Conservation (phyloP, 2,888 invertebrate species). For the Scaptomyza polygonia region DNA sequence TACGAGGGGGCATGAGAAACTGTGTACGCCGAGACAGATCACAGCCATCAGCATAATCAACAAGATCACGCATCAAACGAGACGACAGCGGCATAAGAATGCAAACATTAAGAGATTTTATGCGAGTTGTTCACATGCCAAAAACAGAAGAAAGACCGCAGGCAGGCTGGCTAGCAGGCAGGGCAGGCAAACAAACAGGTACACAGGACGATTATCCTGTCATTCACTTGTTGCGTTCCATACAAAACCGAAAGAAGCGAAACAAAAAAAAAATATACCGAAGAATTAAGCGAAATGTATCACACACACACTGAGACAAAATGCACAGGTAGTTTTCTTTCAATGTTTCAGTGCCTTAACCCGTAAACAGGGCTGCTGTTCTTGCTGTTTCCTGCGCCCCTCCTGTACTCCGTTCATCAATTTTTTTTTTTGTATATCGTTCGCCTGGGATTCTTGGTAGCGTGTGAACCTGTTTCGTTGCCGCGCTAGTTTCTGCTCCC, state of each 20-base stretch:
- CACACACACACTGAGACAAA: constrained; percentile 29
- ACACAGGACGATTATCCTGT: constrained; percentile 79
- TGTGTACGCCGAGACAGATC: constrained; percentile 33
- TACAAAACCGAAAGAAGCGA: constrained; percentile 20
- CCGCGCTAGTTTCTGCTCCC: constrained; percentile 31
- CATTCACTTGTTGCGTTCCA: constrained; percentile 76
- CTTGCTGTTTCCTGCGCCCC: constrained; percentile 49
- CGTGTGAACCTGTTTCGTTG: constrained; percentile 74
- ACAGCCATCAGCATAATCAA: constrained; percentile 73
- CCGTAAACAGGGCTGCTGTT: constrained; percentile 41
- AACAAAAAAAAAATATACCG: constrained; percentile 3
- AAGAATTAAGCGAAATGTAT: constrained; percentile 47
- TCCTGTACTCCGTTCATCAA: constrained; percentile 14
- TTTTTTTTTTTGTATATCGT: constrained; percentile 38
- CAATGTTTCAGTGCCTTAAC: constrained; percentile 50
- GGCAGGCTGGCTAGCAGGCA: constrained; percentile 20
- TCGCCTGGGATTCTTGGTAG: constrained; percentile 45
- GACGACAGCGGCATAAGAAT: constrained; percentile 78
- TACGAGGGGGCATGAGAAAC: constrained; percentile 39
- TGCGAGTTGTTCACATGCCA: constrained; percentile 80
- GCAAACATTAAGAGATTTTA: constrained; percentile 79
- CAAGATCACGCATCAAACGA: constrained; percentile 80
- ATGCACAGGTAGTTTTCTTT: constrained; percentile 41
- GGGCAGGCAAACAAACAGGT: constrained; percentile 64
- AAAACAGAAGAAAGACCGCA: constrained; percentile 53